These are phyloP conservation scores for Dicranocentrus wangi DNA, from an alignment of 2,888 invertebrate genomes.

Conservation along the genomic window DNA sequence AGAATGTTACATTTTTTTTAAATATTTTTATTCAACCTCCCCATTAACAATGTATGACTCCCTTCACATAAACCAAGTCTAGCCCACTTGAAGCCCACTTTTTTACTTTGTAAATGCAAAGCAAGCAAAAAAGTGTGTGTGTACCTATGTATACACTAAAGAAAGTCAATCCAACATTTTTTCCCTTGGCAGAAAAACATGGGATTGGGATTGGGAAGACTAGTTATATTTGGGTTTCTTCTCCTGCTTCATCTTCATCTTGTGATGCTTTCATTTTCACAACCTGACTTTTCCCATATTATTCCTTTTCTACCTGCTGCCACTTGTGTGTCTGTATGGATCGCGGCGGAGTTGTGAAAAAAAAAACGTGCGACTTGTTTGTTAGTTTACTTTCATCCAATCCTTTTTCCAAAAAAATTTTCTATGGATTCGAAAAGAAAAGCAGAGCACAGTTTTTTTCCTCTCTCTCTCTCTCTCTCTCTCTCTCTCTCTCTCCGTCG, in stretches of 20 bases:
- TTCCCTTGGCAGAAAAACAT: background rate
- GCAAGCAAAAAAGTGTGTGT: background rate
- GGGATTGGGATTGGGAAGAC: no score
- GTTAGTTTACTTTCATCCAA: slow-evolving; percentile 25
- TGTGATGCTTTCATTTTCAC: background rate
- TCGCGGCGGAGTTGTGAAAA: slow-evolving; percentile 9
- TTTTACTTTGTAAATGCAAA: background rate
- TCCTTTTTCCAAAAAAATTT: slow-evolving; percentile 19
- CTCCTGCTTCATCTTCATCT: no score
- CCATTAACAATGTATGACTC: no score
- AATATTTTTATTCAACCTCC: no score
- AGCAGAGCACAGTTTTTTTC: no score
- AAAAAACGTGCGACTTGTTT: slow-evolving; percentile 25
- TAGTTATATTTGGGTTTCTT: no score
- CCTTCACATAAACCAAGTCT: no score
- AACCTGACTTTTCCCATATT: background rate
- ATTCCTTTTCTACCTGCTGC: slow-evolving; percentile 7
- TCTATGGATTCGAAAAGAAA: background rate
- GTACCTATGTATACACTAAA: background rate
- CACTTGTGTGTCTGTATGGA: slow-evolving; percentile 8
- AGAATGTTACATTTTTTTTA: no score
- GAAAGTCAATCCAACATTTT: slow-evolving; percentile 9
- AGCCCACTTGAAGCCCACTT: no score
- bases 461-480: background rate
- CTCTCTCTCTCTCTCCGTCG: no score